Percentiles rank a stretch among this genome's conserved stretches.
phyloP scores from a whole-genome alignment of 1,140 invertebrate species.

The Conopomorpha cramerella region DNA sequence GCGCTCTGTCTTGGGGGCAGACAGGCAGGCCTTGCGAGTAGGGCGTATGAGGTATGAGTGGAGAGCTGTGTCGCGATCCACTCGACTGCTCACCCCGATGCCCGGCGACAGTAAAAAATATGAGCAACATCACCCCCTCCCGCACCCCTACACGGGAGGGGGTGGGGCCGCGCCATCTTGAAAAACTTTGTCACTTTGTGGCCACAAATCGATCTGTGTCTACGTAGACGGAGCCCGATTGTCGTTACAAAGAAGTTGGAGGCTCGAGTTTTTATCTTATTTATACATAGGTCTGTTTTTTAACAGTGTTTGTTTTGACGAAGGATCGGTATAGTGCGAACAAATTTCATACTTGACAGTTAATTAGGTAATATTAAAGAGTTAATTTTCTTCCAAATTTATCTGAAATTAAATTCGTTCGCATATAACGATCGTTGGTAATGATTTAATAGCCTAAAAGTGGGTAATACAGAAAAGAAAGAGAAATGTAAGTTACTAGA shows the following conservation, averaged over 20 bases:
- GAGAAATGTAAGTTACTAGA: too few relatives aligned
- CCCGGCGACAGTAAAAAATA: conserved; percentile 56
- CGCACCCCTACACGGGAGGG: conserved; percentile 13
- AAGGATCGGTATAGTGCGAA: too few relatives aligned
- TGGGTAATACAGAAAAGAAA: too few relatives aligned
- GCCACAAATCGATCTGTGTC: conserved; percentile 54
- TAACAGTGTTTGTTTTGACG: not conserved
- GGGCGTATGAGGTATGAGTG: conserved; percentile 37
- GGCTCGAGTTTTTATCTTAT: too few relatives aligned
- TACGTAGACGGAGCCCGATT: conserved; percentile 26
- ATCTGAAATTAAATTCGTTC: too few relatives aligned
- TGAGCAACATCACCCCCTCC: conserved; percentile 41
- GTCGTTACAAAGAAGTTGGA: not conserved
- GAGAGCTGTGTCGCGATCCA: conserved; percentile 54
- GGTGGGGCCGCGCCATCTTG: conserved; percentile 39
- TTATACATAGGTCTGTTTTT: not conserved
- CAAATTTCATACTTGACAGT: not conserved
- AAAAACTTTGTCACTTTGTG: conserved; percentile 58
- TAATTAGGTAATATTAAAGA: not conserved
- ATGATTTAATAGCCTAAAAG: too few relatives aligned
- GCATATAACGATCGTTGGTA: too few relatives aligned
- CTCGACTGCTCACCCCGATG: conserved; percentile 50
- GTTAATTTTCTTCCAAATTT: not conserved
- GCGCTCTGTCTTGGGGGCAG: not conserved
- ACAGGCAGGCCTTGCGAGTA: conserved; percentile 28